phyloP scores from a whole-genome alignment of 30 jellyfish, hydroid and myxozoan genomes.

The Hydractinia echinata region DNA sequence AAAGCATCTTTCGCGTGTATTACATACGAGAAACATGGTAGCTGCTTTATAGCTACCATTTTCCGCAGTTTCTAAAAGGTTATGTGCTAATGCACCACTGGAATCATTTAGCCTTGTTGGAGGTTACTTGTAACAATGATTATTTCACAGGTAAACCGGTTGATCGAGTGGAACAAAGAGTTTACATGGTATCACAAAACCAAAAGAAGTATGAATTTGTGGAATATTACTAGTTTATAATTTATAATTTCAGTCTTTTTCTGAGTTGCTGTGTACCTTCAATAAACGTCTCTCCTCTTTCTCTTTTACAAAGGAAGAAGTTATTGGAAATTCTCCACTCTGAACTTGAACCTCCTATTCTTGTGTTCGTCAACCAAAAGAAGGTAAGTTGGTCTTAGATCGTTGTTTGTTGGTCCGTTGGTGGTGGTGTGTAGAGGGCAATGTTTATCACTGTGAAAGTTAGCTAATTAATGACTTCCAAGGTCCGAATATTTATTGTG shows the following conservation, averaged over 20 bases:
- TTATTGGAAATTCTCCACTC: slow-evolving; percentile 65
- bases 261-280: not conserved
- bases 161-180: slow-evolving; percentile 95
- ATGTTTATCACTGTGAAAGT: too few relatives aligned
- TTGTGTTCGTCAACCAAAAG: slow-evolving; percentile 94
- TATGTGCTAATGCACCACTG: too few relatives aligned
- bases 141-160: slow-evolving; percentile 87
- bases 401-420: too few relatives aligned
- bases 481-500: too few relatives aligned
- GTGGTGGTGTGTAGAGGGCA: too few relatives aligned
- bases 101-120: too few relatives aligned
- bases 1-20: too few relatives aligned
- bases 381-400: slow-evolving; percentile 49
- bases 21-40: too few relatives aligned
- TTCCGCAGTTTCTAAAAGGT: too few relatives aligned
- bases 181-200: slow-evolving; percentile 56
- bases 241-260: not conserved
- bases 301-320: slow-evolving; percentile 51
- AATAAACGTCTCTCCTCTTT: not conserved
- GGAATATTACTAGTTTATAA: not conserved
- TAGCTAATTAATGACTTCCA: too few relatives aligned
- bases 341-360: slow-evolving; percentile 92
- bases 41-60: too few relatives aligned
- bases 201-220: slow-evolving; percentile 64
- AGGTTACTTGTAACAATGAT: too few relatives aligned